Percentiles rank a stretch among this genome's conserved stretches.
phyloP scores from a whole-genome alignment of 1,140 invertebrate genomes.

The Stegodyphus dumicola region DNA sequence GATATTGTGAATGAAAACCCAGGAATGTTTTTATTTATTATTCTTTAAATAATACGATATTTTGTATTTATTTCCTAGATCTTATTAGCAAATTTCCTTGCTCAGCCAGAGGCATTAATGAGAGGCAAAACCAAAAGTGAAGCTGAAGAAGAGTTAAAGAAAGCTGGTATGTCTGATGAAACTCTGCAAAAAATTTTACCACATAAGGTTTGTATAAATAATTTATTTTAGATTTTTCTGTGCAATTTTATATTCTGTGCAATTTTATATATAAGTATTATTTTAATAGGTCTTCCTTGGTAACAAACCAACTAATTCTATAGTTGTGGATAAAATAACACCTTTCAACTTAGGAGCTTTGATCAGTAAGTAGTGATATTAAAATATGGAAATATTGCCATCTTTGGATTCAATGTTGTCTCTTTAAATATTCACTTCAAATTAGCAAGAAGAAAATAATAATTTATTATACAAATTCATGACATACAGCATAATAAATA shows the following conservation, averaged over 20 bases:
- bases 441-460: too few relatives aligned
- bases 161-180: constrained; percentile 76
- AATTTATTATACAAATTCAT: too few relatives aligned
- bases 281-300: constrained; percentile 84
- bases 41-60: too few relatives aligned
- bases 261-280: neutral
- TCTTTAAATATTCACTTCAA: too few relatives aligned
- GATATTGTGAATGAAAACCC: too few relatives aligned
- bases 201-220: constrained; percentile 77
- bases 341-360: constrained; percentile 94
- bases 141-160: constrained; percentile 80
- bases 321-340: constrained; percentile 91
- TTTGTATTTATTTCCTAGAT: constrained; percentile 71
- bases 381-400: too few relatives aligned
- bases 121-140: constrained; percentile 86
- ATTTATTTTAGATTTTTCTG: neutral
- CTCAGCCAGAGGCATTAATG: constrained; percentile 98
- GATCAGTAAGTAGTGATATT: constrained; percentile 79
- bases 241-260: neutral
- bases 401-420: too few relatives aligned
- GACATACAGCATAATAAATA: too few relatives aligned
- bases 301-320: constrained; percentile 97
- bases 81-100: constrained; percentile 95
- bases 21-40: too few relatives aligned
- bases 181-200: constrained; percentile 83